These are phyloP conservation scores for Chaetogeoica ovagalla DNA, from an alignment of 2,888 invertebrate species.

Conservation along the genomic window DNA sequence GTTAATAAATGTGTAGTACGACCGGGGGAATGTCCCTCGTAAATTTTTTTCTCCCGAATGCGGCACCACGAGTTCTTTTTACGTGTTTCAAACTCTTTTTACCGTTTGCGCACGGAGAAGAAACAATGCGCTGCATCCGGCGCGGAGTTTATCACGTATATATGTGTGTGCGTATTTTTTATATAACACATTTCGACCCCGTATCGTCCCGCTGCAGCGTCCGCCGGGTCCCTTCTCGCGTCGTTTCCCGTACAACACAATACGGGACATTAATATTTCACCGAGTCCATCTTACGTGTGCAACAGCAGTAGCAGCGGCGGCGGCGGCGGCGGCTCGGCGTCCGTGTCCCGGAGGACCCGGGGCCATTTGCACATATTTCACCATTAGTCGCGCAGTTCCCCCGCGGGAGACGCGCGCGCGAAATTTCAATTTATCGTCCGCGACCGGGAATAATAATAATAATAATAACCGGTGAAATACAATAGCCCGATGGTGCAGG, in stretches of 20 bases:
- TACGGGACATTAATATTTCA: constrained; percentile 49
- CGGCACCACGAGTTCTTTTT: too few relatives aligned
- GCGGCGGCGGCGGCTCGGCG: not conserved
- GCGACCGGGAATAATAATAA: constrained; percentile 38
- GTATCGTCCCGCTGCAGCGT: not conserved
- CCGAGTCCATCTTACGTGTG: constrained; percentile 34
- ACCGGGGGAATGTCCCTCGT: too few relatives aligned
- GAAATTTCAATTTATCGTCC: constrained; percentile 51
- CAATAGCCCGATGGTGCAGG: constrained; percentile 24
- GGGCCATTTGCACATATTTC: constrained; percentile 45
- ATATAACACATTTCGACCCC: too few relatives aligned
- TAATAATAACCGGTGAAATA: constrained; percentile 49
- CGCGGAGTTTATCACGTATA: too few relatives aligned
- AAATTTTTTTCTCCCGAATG: too few relatives aligned
- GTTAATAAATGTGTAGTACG: too few relatives aligned
- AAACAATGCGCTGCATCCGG: too few relatives aligned
- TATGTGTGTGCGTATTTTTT: too few relatives aligned
- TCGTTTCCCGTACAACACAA: not conserved
- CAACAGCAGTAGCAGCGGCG: not conserved
- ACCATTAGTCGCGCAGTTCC: constrained; percentile 45
- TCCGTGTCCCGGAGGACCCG: constrained; percentile 41
- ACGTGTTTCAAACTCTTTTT: too few relatives aligned
- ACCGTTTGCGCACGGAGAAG: too few relatives aligned
- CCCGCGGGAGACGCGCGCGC: not conserved
- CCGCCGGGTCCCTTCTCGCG: not conserved